Conservation (phyloP, 2,888 invertebrate genomes). For the Pachymerium ferrugineum region DNA sequence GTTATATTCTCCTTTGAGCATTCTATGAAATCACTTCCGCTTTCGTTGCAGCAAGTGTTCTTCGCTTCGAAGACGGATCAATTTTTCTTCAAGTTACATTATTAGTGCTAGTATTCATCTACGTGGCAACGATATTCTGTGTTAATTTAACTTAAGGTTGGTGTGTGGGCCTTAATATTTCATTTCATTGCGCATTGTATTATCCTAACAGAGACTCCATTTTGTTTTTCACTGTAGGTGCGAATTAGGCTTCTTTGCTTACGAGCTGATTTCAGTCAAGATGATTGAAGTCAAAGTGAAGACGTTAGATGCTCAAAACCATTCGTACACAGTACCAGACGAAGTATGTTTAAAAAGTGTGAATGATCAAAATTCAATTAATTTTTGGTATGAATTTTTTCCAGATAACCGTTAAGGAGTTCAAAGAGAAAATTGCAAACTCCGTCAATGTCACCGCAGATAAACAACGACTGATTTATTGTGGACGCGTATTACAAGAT, state of each 20-base stretch:
- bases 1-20: no score
- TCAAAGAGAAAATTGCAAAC: background rate
- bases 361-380: background rate
- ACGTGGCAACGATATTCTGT: background rate
- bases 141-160: background rate
- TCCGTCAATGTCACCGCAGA: slow-evolving; percentile 62
- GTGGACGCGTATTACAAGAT: slow-evolving; percentile 87
- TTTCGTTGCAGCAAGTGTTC: slow-evolving; percentile 14
- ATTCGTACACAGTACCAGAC: slow-evolving; percentile 72
- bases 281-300: slow-evolving; percentile 73
- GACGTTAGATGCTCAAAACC: slow-evolving; percentile 81
- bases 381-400: slow-evolving; percentile 30
- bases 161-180: background rate
- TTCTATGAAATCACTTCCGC: background rate
- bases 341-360: slow-evolving; percentile 56
- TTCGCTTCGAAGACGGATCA: slow-evolving; percentile 14
- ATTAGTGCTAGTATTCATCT: background rate
- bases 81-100: background rate
- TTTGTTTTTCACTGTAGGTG: background rate
- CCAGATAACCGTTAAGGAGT: slow-evolving; percentile 31
- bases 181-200: background rate
- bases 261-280: slow-evolving; percentile 11
- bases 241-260: slow-evolving; percentile 21
- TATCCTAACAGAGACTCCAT: background rate
- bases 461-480: slow-evolving; percentile 85